Evolutionary conservation across 2,888 invertebrate species (phyloP).

Genomic region (Drosophila cognata): DNA sequence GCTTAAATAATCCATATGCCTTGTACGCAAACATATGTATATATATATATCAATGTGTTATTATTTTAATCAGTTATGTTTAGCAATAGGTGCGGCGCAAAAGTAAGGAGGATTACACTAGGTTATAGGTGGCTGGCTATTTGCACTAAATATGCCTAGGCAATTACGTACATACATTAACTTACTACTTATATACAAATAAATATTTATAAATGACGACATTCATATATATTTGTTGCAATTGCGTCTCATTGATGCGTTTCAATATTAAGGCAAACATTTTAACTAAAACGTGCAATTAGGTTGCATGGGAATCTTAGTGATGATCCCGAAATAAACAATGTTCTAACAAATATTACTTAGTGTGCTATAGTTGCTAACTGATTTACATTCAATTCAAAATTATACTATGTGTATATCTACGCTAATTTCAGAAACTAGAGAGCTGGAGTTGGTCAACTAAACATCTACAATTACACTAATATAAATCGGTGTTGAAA

Average conservation of each 20-base stretch:
- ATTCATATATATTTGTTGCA: conserved; percentile 30
- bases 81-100: conserved; percentile 52
- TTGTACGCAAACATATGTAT: conserved; percentile 39
- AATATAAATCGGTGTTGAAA: conserved; percentile 73
- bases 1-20: conserved; percentile 46
- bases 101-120: conserved; percentile 33
- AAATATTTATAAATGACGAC: conserved; percentile 62
- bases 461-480: conserved; percentile 36
- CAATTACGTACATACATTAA: conserved; percentile 27
- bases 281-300: conserved; percentile 48
- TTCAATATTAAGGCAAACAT: conserved; percentile 48
- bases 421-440: conserved; percentile 38
- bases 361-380: conserved; percentile 24
- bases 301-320: conserved; percentile 1
- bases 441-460: conserved; percentile 41
- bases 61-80: conserved; percentile 55
- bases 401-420: conserved; percentile 35
- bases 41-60: conserved; percentile 32
- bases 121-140: conserved; percentile 54
- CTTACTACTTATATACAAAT: conserved; percentile 67
- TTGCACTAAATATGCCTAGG: conserved; percentile 37
- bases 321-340: conserved; percentile 18
- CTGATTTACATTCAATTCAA: conserved; percentile 28
- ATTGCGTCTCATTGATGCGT: conserved; percentile 33
- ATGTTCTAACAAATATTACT: conserved; percentile 27